These are phyloP conservation scores for Holcopasites calliopsidis DNA, from an alignment of 1,140 invertebrate genomes.

Conservation along the genomic window DNA sequence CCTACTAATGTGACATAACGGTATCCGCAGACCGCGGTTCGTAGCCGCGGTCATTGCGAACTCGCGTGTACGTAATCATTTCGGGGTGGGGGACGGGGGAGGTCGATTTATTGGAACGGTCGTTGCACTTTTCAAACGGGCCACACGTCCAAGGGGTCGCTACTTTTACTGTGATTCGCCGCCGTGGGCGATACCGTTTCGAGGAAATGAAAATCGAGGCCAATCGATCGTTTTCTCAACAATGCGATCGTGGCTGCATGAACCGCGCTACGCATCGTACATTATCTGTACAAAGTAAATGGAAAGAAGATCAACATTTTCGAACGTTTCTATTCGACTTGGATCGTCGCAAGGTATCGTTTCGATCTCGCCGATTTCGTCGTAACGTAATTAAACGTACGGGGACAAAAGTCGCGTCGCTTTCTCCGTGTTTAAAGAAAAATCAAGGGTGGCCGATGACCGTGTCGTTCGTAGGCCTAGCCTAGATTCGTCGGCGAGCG, in stretches of 20 bases:
- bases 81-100: constrained; percentile 67
- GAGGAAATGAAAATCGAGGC: constrained; percentile 15
- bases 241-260: too few species aligned
- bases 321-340: too few species aligned
- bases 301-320: too few species aligned
- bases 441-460: constrained; percentile 64
- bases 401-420: constrained; percentile 34
- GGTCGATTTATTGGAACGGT: constrained; percentile 78
- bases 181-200: constrained; percentile 7
- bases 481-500: constrained; percentile 65
- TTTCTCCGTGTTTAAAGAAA: constrained; percentile 60
- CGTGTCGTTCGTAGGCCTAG: constrained; percentile 64
- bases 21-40: constrained; percentile 72
- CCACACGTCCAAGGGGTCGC: constrained; percentile 63
- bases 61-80: constrained; percentile 73
- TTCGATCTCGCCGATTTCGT: too few species aligned
- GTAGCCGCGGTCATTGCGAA: constrained; percentile 69
- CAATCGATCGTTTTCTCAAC: not conserved
- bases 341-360: too few species aligned
- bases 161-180: constrained; percentile 32
- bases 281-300: too few species aligned
- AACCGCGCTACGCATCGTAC: too few species aligned
- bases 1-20: constrained; percentile 80
- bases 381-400: constrained; percentile 52
- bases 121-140: constrained; percentile 74